Conservation (phyloP, 2,888 invertebrate species). For the Drosophila nigricruria region DNA sequence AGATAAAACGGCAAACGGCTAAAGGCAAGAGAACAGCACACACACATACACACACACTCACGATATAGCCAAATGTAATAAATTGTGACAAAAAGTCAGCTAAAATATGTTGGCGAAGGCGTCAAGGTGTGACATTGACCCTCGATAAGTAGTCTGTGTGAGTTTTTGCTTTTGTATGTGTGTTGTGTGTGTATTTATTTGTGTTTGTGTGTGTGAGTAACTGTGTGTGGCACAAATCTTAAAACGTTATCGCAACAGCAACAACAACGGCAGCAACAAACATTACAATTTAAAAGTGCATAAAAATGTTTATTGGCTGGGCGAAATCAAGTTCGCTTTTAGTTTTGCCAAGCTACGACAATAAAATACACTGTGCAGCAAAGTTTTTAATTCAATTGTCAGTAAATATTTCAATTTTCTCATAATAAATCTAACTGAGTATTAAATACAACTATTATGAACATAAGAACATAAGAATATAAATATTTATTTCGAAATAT, state of each 20-base stretch:
- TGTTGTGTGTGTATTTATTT: conserved; percentile 17
- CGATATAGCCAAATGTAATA: conserved; percentile 64
- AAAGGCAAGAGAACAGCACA: conserved; percentile 50
- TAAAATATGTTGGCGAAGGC: conserved; percentile 67
- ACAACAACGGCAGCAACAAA: conserved; percentile 43
- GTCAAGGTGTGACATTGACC: conserved; percentile 78
- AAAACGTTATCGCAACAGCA: conserved; percentile 53
- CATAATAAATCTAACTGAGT: background rate
- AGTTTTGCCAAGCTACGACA: conserved; percentile 54
- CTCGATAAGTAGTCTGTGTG: conserved; percentile 50
- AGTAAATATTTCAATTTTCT: background rate
- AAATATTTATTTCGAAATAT: background rate
- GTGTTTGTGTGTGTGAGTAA: conserved; percentile 22
- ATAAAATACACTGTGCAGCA: conserved; percentile 51
- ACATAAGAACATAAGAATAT: too few species aligned
- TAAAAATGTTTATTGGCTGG: conserved; percentile 65
- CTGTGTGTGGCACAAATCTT: conserved; percentile 66
- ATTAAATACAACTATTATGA: background rate
- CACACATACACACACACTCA: conserved; percentile 22
- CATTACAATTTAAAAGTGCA: conserved; percentile 76
- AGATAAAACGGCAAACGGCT: conserved; percentile 64
- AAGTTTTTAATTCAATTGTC: background rate
- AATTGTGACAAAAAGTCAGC: conserved; percentile 72
- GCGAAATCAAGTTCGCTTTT: conserved; percentile 62
- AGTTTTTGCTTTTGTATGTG: background rate